Evolutionary conservation across 2,113 vertebrate genomes (phyloP), one percentile per base, ranked within the genome.

Genomic region (Pomatostomus ruficeps): DNA sequence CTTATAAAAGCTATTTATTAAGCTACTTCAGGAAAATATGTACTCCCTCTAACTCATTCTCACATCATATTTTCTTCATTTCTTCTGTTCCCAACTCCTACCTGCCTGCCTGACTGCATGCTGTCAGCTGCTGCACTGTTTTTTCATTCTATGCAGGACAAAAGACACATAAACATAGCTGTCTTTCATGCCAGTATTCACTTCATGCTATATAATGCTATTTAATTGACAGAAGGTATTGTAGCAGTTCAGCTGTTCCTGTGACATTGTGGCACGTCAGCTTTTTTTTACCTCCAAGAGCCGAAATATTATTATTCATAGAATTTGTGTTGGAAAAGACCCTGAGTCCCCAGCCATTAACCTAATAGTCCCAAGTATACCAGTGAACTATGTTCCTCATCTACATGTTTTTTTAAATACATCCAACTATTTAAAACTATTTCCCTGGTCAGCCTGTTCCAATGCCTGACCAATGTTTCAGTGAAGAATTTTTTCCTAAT

Each of bases 401-500:
- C 4, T 54, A 15, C 4, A 16, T 1, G 0, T 3, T 12, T 76
- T 55, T 85, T 71, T 13, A 14, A 78, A 43, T 52, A 10, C 3
- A 12, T 23, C 14, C 9, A 72, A 7, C 4, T 40, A 15, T 59
- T 17, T 29, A 15, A 23, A 63, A 49, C 5, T 21, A 5, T 4
- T 54, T 26, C 14, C 13, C 42, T 58, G 21, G 18, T 18, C 24
- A 58, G 13, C 12, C 19, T 67, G 3, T 7, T 76, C 5, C 38
- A 43, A 9, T 17, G 4, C 3, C 23, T 46, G 20, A 26, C 0
- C 8, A 61, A 3, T 2, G 2, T 46, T 62, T 42, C 7, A 4
- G 12, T 26, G 26, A 51, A 75, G 14, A 46, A 18, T 2, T 36
- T 42, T 55, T 58, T 77, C 11, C 23, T 73, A 12, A 29, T 51